Conservation (phyloP, 2,888 invertebrate species). For the Caenorhabditis panamensis region DNA sequence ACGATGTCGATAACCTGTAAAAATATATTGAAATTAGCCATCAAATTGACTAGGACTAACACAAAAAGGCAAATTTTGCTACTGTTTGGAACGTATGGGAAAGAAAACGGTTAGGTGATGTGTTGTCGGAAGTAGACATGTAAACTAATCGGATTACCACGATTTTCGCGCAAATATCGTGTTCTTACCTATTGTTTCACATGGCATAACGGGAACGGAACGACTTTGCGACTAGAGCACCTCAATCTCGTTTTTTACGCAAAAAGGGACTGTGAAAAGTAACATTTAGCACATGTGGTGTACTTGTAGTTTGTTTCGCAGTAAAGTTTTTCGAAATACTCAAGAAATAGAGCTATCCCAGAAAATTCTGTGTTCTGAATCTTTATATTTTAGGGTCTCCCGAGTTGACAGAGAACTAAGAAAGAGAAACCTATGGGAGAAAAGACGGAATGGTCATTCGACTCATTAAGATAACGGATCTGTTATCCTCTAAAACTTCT, state of each 20-base stretch:
- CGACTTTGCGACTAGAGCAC: neutral
- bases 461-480: conserved; percentile 34
- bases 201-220: conserved; percentile 10
- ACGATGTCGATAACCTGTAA: conserved; percentile 58
- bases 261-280: neutral
- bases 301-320: neutral
- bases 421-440: conserved; percentile 10
- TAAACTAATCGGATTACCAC: conserved; percentile 51
- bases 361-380: conserved; percentile 23
- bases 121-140: conserved; percentile 46
- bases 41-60: neutral
- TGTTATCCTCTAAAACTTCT: conserved; percentile 24
- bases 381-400: conserved; percentile 25
- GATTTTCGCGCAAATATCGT: conserved; percentile 39
- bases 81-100: conserved; percentile 20
- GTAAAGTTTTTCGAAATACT: conserved; percentile 12
- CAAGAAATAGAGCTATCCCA: conserved; percentile 21
- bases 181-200: conserved; percentile 45
- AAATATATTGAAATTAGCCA: neutral
- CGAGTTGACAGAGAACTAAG: conserved; percentile 15
- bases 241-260: neutral
- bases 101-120: conserved; percentile 43
- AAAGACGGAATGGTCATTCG: conserved; percentile 48
- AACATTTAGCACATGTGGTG: neutral
- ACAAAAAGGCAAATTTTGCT: conserved; percentile 21